Evolutionary conservation across 2,797 vertebrate species (phyloP).

Genomic region (Odontamblyopus rebecca): DNA sequence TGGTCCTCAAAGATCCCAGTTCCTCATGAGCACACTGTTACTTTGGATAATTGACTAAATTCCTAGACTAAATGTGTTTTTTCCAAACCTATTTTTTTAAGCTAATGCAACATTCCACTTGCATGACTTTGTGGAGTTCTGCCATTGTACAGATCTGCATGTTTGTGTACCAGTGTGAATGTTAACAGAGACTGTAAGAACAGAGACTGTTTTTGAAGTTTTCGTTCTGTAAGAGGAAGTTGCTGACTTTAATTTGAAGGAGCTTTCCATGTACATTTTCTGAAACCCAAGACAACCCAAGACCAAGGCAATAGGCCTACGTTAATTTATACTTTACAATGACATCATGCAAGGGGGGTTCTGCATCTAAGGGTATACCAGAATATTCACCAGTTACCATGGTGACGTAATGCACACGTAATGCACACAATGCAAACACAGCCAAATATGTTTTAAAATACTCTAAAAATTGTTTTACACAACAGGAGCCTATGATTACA

Average conservation of each 20-base stretch:
- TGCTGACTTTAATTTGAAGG: background rate
- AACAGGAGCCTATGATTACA: no score
- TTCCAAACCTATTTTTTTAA: constrained; percentile 30
- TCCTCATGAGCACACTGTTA: constrained; percentile 30
- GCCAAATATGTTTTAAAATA: no score
- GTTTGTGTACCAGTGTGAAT: constrained; percentile 58
- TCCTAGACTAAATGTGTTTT: background rate
- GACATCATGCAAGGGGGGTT: background rate
- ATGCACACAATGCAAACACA: no score
- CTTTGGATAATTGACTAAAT: constrained; percentile 21
- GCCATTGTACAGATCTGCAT: constrained; percentile 68
- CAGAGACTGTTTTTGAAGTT: constrained; percentile 11
- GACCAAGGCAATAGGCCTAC: background rate
- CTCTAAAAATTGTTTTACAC: no score
- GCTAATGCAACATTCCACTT: constrained; percentile 62
- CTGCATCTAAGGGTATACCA: no score
- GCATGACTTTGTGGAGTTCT: constrained; percentile 71
- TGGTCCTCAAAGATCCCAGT: constrained; percentile 14
- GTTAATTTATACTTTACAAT: background rate
- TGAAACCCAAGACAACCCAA: background rate
- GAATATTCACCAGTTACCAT: no score
- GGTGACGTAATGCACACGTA: no score
- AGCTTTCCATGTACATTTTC: background rate
- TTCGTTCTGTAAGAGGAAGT: background rate
- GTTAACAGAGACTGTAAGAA: constrained; percentile 31